Base-by-base conservation (phyloP, 2,888 invertebrate genomes). In the Megalurothrips usitatus region DNA sequence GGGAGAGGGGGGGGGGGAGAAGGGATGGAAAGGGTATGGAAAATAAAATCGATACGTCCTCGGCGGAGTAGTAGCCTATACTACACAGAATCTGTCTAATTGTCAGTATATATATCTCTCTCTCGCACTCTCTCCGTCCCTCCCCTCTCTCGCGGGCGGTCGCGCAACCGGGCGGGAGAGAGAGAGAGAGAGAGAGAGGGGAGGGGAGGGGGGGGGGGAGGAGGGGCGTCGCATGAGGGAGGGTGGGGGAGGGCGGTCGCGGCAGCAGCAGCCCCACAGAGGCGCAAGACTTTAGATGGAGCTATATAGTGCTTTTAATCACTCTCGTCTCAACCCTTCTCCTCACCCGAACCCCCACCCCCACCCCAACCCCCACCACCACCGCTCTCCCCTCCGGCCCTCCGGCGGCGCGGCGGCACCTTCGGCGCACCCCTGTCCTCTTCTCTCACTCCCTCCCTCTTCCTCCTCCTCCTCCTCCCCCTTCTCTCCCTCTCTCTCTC, bases 251-350 rank as follows among this genome's bases (percentile, higher is more conserved):
- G 9, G 26, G 68, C 8, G 68, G 68, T 75, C 23, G 58, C 26
- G 14, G 58, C 19, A 19, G 58, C 58, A 17, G 52, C 52, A 52
- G 52, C 19, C 52, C 52, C n/a, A 23, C 68, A 75, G 68, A 75
- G 68, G 68, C 68, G 68, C 68, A 75, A 75, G 68, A 75, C 68
- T 75, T 75, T 75, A 26, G 68, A 75, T 75, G 68, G 68, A 75
- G 68, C 68, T 75, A 75, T 26, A 75, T 75, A 75, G 68, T 75
- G 68, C 68, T 75, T 75, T 75, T 75, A 75, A 75, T 75, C 68
- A 75, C 68, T 75, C 68, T 75, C 68, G 68, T 75, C 68, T 75
- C 68, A 75, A 75, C 68, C 68, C 68, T 75, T 75, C 68, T 75
- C 23, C 68, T 75, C 68, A 58, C 58, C 58, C 58, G 58, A 75